phyloP scores from a whole-genome alignment of 2,888 invertebrate species.

The Helleia helle region DNA sequence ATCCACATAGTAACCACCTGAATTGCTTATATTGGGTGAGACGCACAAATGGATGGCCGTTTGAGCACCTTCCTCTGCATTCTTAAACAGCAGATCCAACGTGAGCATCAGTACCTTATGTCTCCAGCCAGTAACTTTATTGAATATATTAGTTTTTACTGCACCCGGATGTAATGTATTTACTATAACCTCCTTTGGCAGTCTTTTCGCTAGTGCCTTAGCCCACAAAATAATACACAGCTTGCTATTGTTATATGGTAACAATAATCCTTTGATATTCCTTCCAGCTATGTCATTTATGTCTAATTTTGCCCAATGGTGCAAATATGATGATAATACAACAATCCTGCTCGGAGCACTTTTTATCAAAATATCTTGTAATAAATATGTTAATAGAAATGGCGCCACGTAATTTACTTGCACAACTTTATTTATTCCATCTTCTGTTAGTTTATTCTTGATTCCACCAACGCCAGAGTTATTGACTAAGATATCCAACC shows the following conservation, averaged over 20 bases:
- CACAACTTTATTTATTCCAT: slow-evolving; percentile 76
- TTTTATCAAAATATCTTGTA: slow-evolving; percentile 58
- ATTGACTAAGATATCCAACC: slow-evolving; percentile 76
- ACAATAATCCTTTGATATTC: slow-evolving; percentile 30
- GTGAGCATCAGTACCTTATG: slow-evolving; percentile 69
- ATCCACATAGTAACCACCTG: slow-evolving; percentile 86
- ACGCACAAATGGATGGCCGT: slow-evolving; percentile 83
- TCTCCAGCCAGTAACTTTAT: slow-evolving; percentile 55
- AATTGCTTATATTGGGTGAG: slow-evolving; percentile 78
- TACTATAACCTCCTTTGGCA: slow-evolving; percentile 76
- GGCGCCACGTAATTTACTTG: slow-evolving; percentile 82
- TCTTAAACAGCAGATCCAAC: slow-evolving; percentile 78
- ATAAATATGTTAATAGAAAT: slow-evolving; percentile 80
- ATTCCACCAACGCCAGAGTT: slow-evolving; percentile 72
- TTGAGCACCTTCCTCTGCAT: slow-evolving; percentile 83
- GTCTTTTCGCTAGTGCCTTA: slow-evolving; percentile 46
- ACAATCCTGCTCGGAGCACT: slow-evolving; percentile 58
- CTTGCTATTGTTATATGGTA: slow-evolving; percentile 62
- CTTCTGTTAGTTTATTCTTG: slow-evolving; percentile 55
- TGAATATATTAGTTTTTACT: slow-evolving; percentile 85
- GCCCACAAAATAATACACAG: slow-evolving; percentile 51
- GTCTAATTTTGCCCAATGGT: slow-evolving; percentile 63
- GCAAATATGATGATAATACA: slow-evolving; percentile 48
- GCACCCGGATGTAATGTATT: slow-evolving; percentile 90
- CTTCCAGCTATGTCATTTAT: slow-evolving; percentile 28